A percentile compares a stretch with the other conserved stretches of the same genome.
Evolutionary conservation across 2,113 vertebrate species (phyloP).

Genomic region (Mustelus asterias): DNA sequence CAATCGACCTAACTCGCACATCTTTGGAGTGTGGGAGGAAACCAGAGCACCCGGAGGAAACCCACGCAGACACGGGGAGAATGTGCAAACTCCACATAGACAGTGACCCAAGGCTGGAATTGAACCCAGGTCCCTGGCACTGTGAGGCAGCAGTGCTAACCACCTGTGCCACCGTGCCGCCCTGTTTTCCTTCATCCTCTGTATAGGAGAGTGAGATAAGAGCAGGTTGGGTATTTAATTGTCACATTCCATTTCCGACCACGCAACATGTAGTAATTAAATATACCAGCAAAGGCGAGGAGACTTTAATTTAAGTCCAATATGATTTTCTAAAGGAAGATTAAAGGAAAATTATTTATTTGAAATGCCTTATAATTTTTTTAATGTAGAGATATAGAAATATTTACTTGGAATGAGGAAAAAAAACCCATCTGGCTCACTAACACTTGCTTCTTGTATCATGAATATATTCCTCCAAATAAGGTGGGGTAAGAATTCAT

Average conservation of each 20-base stretch:
- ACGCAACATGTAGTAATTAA: neutral
- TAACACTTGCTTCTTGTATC: neutral
- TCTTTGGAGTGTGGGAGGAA: too few relatives aligned
- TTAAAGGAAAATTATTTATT: neutral
- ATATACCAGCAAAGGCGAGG: neutral
- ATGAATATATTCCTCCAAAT: neutral
- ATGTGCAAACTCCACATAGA: too few relatives aligned
- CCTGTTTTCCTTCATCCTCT: neutral
- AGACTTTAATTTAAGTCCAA: neutral
- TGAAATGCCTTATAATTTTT: neutral
- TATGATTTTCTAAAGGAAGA: neutral
- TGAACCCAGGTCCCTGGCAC: too few relatives aligned
- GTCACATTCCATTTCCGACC: neutral
- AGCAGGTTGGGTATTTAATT: neutral
- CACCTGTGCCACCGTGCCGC: too few relatives aligned
- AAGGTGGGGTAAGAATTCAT: neutral
- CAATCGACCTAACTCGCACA: too few relatives aligned
- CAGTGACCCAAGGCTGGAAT: too few relatives aligned
- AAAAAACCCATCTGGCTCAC: neutral
- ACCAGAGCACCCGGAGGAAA: too few relatives aligned
- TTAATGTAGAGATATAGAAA: neutral
- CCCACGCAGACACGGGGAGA: too few relatives aligned
- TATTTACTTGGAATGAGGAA: neutral
- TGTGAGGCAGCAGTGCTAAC: too few relatives aligned
- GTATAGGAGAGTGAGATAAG: neutral